A percentile compares a stretch with the other conserved stretches of the same genome.
These are phyloP conservation scores for Hedya salicella DNA, from an alignment of 2,888 invertebrate species.

Conservation along the genomic window DNA sequence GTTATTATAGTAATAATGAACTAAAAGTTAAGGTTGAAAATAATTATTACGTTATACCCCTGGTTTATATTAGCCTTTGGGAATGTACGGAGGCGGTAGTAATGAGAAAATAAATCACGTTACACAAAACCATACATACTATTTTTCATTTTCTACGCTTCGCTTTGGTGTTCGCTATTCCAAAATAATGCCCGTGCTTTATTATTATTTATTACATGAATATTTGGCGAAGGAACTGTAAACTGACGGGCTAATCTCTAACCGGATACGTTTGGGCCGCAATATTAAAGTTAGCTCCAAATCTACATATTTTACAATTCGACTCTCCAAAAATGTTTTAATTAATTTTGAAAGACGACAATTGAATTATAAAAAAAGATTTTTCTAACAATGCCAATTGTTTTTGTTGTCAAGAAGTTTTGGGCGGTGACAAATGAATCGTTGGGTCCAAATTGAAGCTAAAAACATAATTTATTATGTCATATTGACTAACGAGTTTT, in stretches of 20 bases:
- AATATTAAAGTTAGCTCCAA: constrained; percentile 17
- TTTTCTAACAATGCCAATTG: constrained; percentile 27
- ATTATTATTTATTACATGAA: constrained; percentile 37
- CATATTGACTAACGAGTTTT: constrained; percentile 15
- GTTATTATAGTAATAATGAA: constrained; percentile 20
- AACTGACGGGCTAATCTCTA: constrained; percentile 16
- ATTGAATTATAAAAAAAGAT: constrained; percentile 22
- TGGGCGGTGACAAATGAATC: constrained; percentile 25
- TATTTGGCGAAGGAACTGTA: constrained; percentile 18
- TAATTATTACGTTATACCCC: constrained; percentile 31
- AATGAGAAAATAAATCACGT: constrained; percentile 39
- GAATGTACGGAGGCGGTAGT: constrained; percentile 13
- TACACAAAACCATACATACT: constrained; percentile 27
- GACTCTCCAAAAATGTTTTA: neutral
- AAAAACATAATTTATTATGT: constrained; percentile 16
- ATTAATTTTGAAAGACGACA: constrained; percentile 9
- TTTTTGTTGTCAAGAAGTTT: constrained; percentile 27
- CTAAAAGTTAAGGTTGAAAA: constrained; percentile 19
- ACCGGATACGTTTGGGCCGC: constrained; percentile 9
- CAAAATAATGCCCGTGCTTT: constrained; percentile 28
- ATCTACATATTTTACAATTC: constrained; percentile 13
- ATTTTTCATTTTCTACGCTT: constrained; percentile 33
- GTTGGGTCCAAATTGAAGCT: constrained; percentile 9
- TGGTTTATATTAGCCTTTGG: constrained; percentile 18
- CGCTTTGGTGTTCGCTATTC: constrained; percentile 31